phyloP scores from a whole-genome alignment of 1,140 invertebrate genomes.

The Caerostris darwini region DNA sequence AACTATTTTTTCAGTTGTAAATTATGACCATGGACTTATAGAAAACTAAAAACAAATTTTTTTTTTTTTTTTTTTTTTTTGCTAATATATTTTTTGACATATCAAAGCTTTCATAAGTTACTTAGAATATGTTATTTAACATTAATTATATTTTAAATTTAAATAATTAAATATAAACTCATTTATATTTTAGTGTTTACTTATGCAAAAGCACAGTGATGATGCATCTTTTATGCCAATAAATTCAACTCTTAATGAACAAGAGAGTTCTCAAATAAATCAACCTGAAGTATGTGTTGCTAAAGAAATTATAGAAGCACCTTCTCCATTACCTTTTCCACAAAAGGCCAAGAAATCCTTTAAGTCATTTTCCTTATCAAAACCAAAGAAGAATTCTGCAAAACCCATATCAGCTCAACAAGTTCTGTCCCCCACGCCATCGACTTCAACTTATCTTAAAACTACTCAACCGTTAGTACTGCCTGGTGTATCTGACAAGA shows the following conservation, averaged over 20 bases:
- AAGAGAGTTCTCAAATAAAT: not conserved
- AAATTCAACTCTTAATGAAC: not conserved
- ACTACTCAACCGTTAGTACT: not conserved
- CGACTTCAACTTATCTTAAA: not conserved
- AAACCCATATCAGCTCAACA: conserved; percentile 20
- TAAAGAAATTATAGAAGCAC: not conserved
- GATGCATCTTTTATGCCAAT: not conserved
- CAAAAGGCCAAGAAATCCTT: conserved; percentile 64
- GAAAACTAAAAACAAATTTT: too few species aligned
- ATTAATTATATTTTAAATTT: not conserved
- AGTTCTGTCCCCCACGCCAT: not conserved
- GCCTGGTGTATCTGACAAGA: not conserved
- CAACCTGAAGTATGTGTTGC: not conserved
- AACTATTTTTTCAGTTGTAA: too few species aligned
- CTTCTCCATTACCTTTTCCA: not conserved
- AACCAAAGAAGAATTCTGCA: not conserved
- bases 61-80: too few species aligned
- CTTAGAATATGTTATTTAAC: not conserved
- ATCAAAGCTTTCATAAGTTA: not conserved
- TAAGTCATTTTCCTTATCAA: not conserved
- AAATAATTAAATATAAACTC: not conserved
- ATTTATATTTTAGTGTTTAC: conserved; percentile 7
- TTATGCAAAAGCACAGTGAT: conserved; percentile 43
- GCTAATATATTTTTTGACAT: not conserved
- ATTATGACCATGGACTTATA: too few species aligned